Evolutionary conservation across 2,888 invertebrate genomes (phyloP).

Genomic region (Pseudoips prasinana): DNA sequence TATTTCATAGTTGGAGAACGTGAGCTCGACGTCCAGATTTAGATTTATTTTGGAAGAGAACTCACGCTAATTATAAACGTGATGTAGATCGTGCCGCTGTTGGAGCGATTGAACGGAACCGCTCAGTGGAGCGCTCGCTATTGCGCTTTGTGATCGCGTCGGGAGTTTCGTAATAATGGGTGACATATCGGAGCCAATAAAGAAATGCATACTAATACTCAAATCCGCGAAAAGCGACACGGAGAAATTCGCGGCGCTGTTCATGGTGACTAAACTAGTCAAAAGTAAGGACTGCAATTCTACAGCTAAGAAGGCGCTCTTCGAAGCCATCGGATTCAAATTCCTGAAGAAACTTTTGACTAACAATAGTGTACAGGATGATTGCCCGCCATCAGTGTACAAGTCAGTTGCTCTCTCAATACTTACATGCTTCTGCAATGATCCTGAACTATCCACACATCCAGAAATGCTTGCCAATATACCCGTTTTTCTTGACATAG

Average conservation of each 20-base stretch:
- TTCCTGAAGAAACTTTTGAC: conserved; percentile 91
- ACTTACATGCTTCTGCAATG: conserved; percentile 92
- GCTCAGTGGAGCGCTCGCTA: conserved; percentile 74
- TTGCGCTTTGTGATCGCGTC: conserved; percentile 67
- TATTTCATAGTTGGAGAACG: conserved; percentile 79
- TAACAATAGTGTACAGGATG: conserved; percentile 89
- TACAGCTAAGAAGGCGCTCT: conserved; percentile 89
- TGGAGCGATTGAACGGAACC: conserved; percentile 62
- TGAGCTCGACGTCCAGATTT: conserved; percentile 80
- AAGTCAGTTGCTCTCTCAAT: conserved; percentile 95
- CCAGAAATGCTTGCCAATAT: conserved; percentile 92
- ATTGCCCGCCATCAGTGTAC: conserved; percentile 94
- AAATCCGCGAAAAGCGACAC: conserved; percentile 92
- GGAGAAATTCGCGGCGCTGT: conserved; percentile 94
- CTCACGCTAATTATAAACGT: conserved; percentile 78
- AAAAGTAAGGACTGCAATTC: conserved; percentile 91
- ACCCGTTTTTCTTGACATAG: conserved; percentile 91
- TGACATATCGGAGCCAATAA: conserved; percentile 89
- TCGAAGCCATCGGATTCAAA: conserved; percentile 94
- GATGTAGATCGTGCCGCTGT: conserved; percentile 73
- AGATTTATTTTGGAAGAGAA: conserved; percentile 82
- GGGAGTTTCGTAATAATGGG: conserved; percentile 72
- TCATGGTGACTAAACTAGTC: conserved; percentile 95
- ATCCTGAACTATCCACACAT: conserved; percentile 89
- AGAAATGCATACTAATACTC: conserved; percentile 91